Evolutionary conservation across 2,888 invertebrate genomes (phyloP), one percentile per base, ranked within the genome.

Genomic region (Tenthredo livida): DNA sequence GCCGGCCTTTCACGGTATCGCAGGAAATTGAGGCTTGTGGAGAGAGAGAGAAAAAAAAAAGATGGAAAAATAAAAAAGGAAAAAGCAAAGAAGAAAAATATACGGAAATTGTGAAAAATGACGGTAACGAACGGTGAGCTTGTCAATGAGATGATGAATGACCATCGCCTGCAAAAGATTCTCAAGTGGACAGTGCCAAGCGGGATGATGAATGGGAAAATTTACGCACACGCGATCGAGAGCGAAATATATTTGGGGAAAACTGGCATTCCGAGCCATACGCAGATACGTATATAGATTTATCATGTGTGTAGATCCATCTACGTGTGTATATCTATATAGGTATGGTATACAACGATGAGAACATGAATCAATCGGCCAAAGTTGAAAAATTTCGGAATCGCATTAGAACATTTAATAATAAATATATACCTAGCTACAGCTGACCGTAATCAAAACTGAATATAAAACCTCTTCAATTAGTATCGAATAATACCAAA

Each of bases 71-170:
- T n/a, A 54, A 6, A 54, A 7, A 54, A 54, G 1, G 7, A 54
- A 54, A 6, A 54, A n/a, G 37, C 37, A 37, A n/a, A 54, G n/a
- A 54, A n/a, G n/a, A 54, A 84, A 84, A 73, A 43, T 47, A 47
- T 43, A 54, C 58, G 73, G 61, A 84, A 84, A 58, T 40, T 75
- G 84, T 84, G 73, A 84, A 75, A 84, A 84, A 84, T 84, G 84
- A 75, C 40, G 40, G 73, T 84, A 75, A 54, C 58, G 58, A 84
- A 84, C 50, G 70, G 47, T 21, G 37, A 67, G 78, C 84, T 67
- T 67, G 84, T 84, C 78, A 67, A 77, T 78, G 15, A 37, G n/a
- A 67, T 78, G 84, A 77, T 84, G 50, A 77, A 84, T 78, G 78
- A 84, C 37, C 65, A 65, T 21, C 43, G 21, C 54, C 75, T 47